Conservation (phyloP, 2,113 vertebrate species). For the Gracilinanus agilis region DNA sequence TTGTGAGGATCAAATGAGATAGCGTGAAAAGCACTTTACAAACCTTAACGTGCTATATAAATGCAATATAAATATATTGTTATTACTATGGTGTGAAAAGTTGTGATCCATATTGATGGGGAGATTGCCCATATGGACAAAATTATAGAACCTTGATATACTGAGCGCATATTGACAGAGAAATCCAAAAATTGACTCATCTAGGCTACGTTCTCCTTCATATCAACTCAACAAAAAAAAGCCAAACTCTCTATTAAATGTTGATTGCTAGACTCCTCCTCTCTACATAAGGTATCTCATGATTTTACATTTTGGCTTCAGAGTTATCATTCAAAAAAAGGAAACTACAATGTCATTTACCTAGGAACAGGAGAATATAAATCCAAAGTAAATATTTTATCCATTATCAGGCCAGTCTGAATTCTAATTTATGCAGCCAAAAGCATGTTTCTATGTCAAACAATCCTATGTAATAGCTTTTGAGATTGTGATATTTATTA, state of each 20-base stretch:
- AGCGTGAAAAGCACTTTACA: background rate
- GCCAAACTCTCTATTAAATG: constrained; percentile 28
- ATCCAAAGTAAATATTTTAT: background rate
- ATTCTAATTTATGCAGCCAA: constrained; percentile 30
- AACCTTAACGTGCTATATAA: background rate
- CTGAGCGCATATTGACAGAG: background rate
- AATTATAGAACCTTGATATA: background rate
- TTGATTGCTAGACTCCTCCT: background rate
- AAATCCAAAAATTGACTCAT: background rate
- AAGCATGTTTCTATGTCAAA: constrained; percentile 28
- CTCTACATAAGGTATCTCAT: background rate
- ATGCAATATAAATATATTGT: background rate
- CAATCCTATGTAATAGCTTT: constrained; percentile 40
- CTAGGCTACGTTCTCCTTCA: background rate
- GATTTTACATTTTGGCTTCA: constrained; percentile 55
- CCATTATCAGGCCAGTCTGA: constrained; percentile 37
- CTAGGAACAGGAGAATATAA: constrained; percentile 19
- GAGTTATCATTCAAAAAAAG: constrained; percentile 46
- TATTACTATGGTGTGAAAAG: background rate
- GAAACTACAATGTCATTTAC: constrained; percentile 49
- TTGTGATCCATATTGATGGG: background rate
- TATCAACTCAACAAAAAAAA: background rate
- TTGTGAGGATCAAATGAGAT: background rate
- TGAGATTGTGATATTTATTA: constrained; percentile 28
- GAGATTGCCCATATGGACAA: background rate